Conservation (phyloP, 2,797 vertebrate species). For the Rhinogobio ventralis region DNA sequence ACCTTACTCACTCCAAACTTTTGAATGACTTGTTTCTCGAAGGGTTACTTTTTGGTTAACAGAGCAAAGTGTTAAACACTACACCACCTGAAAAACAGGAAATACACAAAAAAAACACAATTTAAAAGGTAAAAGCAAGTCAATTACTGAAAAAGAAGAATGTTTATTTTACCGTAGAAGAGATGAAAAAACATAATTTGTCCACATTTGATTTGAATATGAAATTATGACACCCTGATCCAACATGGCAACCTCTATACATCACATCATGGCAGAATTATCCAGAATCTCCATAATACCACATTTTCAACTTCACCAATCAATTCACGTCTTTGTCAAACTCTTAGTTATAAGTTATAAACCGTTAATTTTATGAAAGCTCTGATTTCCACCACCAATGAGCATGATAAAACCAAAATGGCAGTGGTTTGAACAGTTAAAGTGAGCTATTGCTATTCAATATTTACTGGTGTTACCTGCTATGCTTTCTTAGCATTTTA, state of each 20-base stretch:
- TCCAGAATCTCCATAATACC: background rate
- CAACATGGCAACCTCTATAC: background rate
- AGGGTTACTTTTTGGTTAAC: background rate
- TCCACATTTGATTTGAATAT: conserved; percentile 9
- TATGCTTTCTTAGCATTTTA: background rate
- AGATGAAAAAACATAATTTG: background rate
- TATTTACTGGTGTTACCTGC: background rate
- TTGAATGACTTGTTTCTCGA: background rate
- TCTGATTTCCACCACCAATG: background rate
- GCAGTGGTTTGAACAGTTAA: background rate
- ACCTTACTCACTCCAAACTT: background rate
- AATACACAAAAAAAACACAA: background rate
- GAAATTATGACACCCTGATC: conserved; percentile 1
- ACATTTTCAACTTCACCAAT: background rate
- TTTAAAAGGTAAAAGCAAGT: background rate
- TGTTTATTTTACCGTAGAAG: conserved; percentile 23
- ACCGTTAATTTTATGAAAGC: background rate
- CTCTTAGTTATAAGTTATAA: background rate
- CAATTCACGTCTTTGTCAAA: background rate
- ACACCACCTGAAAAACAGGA: background rate
- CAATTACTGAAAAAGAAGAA: background rate
- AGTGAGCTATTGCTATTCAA: background rate
- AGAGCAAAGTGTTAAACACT: background rate
- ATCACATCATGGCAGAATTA: background rate
- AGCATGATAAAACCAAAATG: background rate